phyloP scores from a whole-genome alignment of 35 echinoderm and acorn worm genomes.

The Apostichopus parvimensis region DNA sequence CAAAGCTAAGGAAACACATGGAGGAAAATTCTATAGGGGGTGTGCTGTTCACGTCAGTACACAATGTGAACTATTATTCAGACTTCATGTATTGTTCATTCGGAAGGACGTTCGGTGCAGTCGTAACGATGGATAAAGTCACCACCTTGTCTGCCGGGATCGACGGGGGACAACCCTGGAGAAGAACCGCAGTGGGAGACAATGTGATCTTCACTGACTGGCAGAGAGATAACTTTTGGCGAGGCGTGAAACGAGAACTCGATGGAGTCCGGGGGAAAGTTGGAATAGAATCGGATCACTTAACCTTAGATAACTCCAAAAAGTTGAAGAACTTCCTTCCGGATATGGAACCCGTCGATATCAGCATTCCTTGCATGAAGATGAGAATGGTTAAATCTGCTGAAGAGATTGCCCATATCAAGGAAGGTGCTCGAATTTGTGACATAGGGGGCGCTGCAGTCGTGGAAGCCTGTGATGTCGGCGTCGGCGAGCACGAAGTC shows the following conservation, averaged over 20 bases:
- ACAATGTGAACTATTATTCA: conserved; percentile 92
- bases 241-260: conserved; percentile 69
- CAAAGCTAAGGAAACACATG: conserved; percentile 74
- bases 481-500: conserved; percentile 82
- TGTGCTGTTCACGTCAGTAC: conserved; percentile 84
- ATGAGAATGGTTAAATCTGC: conserved; percentile 84
- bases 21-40: conserved; percentile 64
- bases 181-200: conserved; percentile 64
- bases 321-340: conserved; percentile 74
- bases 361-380: conserved; percentile 82
- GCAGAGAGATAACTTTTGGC: conserved; percentile 90
- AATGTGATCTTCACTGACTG: conserved; percentile 90
- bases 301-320: conserved; percentile 70
- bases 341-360: conserved; percentile 66
- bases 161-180: conserved; percentile 87
- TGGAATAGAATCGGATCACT: conserved; percentile 86
- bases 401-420: conserved; percentile 89
- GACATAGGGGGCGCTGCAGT: conserved; percentile 80
- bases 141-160: conserved; percentile 72
- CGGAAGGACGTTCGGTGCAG: conserved; percentile 81
- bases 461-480: conserved; percentile 74
- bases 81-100: conserved; percentile 90
- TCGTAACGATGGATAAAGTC: conserved; percentile 87
- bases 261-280: conserved; percentile 60
- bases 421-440: conserved; percentile 74